phyloP scores from a whole-genome alignment of 2,888 invertebrate genomes.

The Galeruca laticollis region DNA sequence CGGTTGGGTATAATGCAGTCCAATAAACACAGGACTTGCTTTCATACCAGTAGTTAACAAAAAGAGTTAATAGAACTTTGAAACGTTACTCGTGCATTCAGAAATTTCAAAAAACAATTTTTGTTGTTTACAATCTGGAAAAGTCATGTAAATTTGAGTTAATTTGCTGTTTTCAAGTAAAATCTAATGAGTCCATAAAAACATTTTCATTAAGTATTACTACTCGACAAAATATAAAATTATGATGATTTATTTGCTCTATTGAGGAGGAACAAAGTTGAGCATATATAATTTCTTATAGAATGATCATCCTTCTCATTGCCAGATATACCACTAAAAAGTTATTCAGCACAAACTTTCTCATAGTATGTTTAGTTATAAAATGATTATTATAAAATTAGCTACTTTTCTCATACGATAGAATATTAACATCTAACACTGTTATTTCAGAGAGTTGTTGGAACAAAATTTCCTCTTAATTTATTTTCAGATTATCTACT shows the following conservation, averaged over 20 bases:
- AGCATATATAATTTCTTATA: too few species aligned
- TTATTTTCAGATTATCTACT: constrained; percentile 20
- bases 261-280: too few species aligned
- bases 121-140: background rate
- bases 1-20: constrained; percentile 11
- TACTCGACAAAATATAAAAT: too few species aligned
- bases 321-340: too few species aligned
- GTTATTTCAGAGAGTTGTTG: background rate
- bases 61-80: constrained; percentile 25
- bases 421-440: background rate
- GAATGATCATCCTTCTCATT: too few species aligned
- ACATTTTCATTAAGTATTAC: too few species aligned
- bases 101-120: background rate
- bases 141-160: background rate
- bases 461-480: constrained; percentile 10
- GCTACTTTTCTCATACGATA: background rate
- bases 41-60: constrained; percentile 18
- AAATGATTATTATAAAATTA: too few species aligned
- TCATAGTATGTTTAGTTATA: too few species aligned
- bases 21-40: constrained; percentile 15
- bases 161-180: background rate
- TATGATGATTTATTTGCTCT: too few species aligned
- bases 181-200: too few species aligned
- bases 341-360: too few species aligned
- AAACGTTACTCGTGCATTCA: constrained; percentile 2